Evolutionary conservation across 2,888 invertebrate genomes (phyloP), one percentile per base, ranked within the genome.

Genomic region (Agriopis leucophaearia): DNA sequence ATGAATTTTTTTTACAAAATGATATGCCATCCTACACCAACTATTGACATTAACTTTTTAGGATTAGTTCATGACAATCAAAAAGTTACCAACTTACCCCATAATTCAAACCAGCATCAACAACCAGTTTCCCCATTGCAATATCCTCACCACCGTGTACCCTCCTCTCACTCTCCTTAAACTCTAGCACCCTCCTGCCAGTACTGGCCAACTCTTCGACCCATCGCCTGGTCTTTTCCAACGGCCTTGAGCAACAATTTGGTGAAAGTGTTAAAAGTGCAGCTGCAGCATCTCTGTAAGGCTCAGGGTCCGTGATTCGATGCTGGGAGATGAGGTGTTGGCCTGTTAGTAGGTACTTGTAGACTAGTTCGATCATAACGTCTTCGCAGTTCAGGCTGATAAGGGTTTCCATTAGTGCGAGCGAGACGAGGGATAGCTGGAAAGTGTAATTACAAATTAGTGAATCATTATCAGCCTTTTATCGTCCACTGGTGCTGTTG

Each of bases 361-460:
- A 96, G 55, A 98, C 95, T 57, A 99, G 93, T 83, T 99, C 98
- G 78, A 98, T 93, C 97, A 99, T 98, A 54, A 99, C 96, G 88
- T 99, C 99, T 89, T 99, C 99, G 90, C 98, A 99, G 89, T 99
- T 97, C 70, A 99, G 93, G 79, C 97, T 97, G 60, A 99, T 95
- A 69, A 99, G 94, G 0, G 98, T 98, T 86, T 98, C 97, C 89
- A 99, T 97, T 12, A 99, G 91, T 0, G 98, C 96, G 78, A 99
- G 92, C 0, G 99, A 97, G 10, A 99, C 98, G 80, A 99, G 95
- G 73, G 98, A 97, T 15, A 97, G 89, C 96, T 96, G 93, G 74
- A 70, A 67, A 54, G 27, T 52, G 18, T 9, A 16, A 61, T 27
- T 48, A 9, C 18, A 83, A 89, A 5, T n/a, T 35, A 27, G 35